phyloP scores from a whole-genome alignment of 2,888 invertebrate genomes.

The Coronaproctus castanopsis region DNA sequence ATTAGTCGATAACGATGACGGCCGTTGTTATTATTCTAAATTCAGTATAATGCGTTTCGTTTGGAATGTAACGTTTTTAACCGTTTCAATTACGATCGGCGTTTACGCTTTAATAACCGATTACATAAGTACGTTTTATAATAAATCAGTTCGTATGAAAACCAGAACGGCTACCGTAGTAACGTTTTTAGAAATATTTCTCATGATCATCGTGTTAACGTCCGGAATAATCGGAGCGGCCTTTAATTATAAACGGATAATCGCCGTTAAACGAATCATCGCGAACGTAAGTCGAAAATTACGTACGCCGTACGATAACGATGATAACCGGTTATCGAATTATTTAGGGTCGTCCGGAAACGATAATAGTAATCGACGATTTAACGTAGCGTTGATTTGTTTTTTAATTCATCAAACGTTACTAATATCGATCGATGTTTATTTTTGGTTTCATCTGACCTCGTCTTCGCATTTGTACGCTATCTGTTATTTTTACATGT shows the following conservation, averaged over 20 bases:
- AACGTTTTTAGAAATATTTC: constrained; percentile 12
- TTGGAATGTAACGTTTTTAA: constrained; percentile 3
- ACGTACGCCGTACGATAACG: constrained; percentile 2
- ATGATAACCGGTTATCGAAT: not conserved
- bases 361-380: not conserved
- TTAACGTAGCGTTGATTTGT: constrained; percentile 2
- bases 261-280: not conserved
- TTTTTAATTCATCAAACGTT: constrained; percentile 7
- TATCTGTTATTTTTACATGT: constrained; percentile 11
- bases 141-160: constrained; percentile 15
- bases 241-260: constrained; percentile 4
- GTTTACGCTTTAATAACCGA: constrained; percentile 9
- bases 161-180: constrained; percentile 14
- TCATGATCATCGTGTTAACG: constrained; percentile 8
- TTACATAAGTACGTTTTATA: constrained; percentile 9
- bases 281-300: constrained; percentile 2
- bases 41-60: not conserved
- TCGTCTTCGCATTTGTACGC: constrained; percentile 11
- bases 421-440: constrained; percentile 10
- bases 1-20: not conserved
- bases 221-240: constrained; percentile 8
- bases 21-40: no score
- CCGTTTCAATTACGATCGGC: constrained; percentile 1
- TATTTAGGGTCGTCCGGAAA: no score
- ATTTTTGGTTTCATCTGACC: constrained; percentile 10